phyloP scores from a whole-genome alignment of 92 coral and sea anemone species.

The Metridium senile region DNA sequence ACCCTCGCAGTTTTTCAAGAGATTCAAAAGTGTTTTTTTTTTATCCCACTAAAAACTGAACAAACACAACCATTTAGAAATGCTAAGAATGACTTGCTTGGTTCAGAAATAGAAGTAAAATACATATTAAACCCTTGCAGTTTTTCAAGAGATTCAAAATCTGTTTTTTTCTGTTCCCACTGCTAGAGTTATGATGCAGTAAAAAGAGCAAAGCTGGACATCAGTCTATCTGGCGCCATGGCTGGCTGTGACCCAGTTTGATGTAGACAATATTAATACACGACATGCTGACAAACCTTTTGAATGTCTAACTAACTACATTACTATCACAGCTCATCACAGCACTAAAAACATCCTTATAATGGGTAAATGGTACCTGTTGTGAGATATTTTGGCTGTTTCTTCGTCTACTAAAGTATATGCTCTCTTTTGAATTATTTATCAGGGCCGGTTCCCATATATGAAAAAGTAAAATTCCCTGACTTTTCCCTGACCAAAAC shows the following conservation, averaged over 20 bases:
- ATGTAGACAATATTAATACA: neutral
- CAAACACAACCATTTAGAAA: too few relatives aligned
- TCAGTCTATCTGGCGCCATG: conserved; percentile 27
- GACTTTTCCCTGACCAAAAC: too few relatives aligned
- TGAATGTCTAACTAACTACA: neutral
- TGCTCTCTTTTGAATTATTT: too few relatives aligned
- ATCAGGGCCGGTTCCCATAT: too few relatives aligned
- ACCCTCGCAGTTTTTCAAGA: neutral
- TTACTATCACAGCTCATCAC: neutral
- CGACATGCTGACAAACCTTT: conserved; percentile 1
- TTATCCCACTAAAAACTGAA: neutral
- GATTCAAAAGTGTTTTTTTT: neutral
- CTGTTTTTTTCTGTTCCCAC: neutral
- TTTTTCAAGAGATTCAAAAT: neutral
- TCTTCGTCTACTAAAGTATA: too few relatives aligned
- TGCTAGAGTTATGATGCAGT: neutral
- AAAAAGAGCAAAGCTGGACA: conserved; percentile 9
- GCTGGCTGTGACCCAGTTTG: conserved; percentile 17
- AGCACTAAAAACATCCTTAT: conserved; percentile 2
- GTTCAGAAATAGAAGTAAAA: too few relatives aligned
- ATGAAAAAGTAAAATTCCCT: too few relatives aligned
- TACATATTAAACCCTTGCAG: too few relatives aligned
- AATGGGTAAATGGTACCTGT: conserved; percentile 3
- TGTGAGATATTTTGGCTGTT: too few relatives aligned
- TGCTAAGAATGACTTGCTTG: too few relatives aligned